Evolutionary conservation across 2,888 invertebrate species (phyloP), one percentile per base, ranked within the genome.

Genomic region (Dusona sp.): DNA sequence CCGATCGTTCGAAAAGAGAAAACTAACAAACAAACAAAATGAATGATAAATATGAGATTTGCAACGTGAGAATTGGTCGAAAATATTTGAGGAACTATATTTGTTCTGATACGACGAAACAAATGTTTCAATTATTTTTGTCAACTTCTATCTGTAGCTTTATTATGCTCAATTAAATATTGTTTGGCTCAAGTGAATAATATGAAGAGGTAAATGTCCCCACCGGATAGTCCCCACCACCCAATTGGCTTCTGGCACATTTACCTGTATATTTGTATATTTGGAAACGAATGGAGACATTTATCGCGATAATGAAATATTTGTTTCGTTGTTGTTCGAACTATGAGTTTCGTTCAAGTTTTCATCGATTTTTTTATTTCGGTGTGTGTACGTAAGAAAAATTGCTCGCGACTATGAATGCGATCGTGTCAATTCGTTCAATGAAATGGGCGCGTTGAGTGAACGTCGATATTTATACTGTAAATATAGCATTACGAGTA

Each of bases 401-500:
- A 79, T 75, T 83, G 79, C 70, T 83, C 61, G 68, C 6, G 61
- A 73, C 79, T 42, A 70, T 22, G 72, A 70, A 70, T 33, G 72
- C 75, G 61, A 70, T 70, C 70, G 29, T 70, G 54, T 84, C 75
- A 80, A 83, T 85, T 61, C 45, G 70, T 79, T 73, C 25, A 57
- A 64, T 80, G 61, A 51, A 81, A 61, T 81, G 36, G 77, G 61
- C 51, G 73, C 82, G 70, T 82, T 67, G 42, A 64, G 22, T 33
- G 82, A 54, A 70, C 86, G 80, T 74, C 79, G 80, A 57, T 87
- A 85, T 83, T 80, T 83, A 67, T 80, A 85, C 74, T 87, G 87
- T 88, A 86, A 86, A 86, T 88, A 88, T 81, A 79, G 79, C 74
- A 86, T 67, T 70, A 82, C 79, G 88, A 84, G 75, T 88, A 77